These are phyloP conservation scores for Trichopoda pennipes DNA, from an alignment of 2,888 invertebrate genomes.

Conservation along the genomic window DNA sequence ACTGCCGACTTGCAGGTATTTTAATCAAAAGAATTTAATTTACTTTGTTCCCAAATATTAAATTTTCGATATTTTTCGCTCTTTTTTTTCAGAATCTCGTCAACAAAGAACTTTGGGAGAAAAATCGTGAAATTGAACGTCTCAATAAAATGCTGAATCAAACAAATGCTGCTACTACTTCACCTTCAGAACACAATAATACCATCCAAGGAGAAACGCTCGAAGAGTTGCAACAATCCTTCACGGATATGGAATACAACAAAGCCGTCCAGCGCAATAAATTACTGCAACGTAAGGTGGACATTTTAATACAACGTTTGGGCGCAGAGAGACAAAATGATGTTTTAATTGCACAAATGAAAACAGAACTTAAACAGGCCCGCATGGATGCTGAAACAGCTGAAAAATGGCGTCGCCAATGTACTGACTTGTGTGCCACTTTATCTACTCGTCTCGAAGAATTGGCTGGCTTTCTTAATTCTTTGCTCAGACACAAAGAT, in stretches of 20 bases:
- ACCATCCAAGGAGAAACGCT: constrained; percentile 14
- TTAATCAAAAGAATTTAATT: constrained; percentile 52
- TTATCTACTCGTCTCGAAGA: constrained; percentile 84
- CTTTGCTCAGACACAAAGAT: constrained; percentile 83
- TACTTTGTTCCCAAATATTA: not conserved
- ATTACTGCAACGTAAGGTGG: constrained; percentile 77
- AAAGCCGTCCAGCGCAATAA: constrained; percentile 78
- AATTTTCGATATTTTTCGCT: too few relatives aligned
- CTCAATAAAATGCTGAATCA: constrained; percentile 78
- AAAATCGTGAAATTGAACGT: constrained; percentile 83
- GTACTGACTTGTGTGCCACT: constrained; percentile 79
- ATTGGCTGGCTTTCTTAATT: constrained; percentile 84
- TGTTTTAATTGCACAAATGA: constrained; percentile 72
- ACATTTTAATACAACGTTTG: constrained; percentile 76
- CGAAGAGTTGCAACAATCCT: constrained; percentile 76
- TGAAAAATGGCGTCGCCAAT: constrained; percentile 78
- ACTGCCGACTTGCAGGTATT: constrained; percentile 77
- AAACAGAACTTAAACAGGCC: constrained; percentile 74
- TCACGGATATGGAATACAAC: constrained; percentile 76
- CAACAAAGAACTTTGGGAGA: constrained; percentile 83
- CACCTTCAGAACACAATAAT: constrained; percentile 44
- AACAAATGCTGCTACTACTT: constrained; percentile 8
- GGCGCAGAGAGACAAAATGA: constrained; percentile 72
- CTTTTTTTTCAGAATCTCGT: constrained; percentile 80
- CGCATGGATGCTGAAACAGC: constrained; percentile 75